A percentile compares a stretch with the other conserved stretches of the same genome.
Conservation (phyloP, 2,113 vertebrate genomes). For the Tylochromis polylepis region DNA sequence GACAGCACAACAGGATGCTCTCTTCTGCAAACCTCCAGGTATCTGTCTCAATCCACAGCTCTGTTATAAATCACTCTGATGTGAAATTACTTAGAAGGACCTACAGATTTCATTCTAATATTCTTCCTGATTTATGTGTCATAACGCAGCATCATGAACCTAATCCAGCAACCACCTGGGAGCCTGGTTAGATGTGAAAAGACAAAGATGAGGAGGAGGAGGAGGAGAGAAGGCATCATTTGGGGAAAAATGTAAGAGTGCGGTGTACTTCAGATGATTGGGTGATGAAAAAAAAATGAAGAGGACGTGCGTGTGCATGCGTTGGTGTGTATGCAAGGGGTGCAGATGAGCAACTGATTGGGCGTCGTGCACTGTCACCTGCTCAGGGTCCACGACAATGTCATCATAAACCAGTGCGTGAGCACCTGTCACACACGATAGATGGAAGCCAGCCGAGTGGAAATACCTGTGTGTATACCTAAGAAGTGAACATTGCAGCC, state of each 20-base stretch:
- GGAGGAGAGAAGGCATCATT: background rate
- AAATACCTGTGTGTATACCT: conserved; percentile 48
- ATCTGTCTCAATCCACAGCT: conserved; percentile 7
- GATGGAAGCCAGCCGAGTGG: conserved; percentile 41
- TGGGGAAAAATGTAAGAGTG: background rate
- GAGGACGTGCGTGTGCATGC: background rate
- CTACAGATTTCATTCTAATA: conserved; percentile 39
- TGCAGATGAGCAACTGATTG: conserved; percentile 44
- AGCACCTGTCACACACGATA: conserved; percentile 41
- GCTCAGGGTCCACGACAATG: conserved; percentile 27
- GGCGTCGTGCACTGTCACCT: conserved; percentile 15
- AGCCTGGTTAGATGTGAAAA: conserved; percentile 18
- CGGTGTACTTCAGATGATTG: conserved; percentile 12
- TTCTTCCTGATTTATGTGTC: conserved; percentile 46
- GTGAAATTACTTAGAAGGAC: conserved; percentile 50
- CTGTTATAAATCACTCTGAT: conserved; percentile 47
- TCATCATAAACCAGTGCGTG: conserved; percentile 30
- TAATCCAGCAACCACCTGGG: conserved; percentile 31
- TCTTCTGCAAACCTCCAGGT: background rate
- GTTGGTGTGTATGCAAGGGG: background rate
- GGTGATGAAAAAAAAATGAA: conserved; percentile 1
- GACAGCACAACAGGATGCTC: background rate
- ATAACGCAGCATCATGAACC: conserved; percentile 42
- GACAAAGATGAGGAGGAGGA: background rate
- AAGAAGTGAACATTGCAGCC: conserved; percentile 8